Evolutionary conservation across 2,888 invertebrate genomes (phyloP).

Genomic region (Isotomurus palustris): DNA sequence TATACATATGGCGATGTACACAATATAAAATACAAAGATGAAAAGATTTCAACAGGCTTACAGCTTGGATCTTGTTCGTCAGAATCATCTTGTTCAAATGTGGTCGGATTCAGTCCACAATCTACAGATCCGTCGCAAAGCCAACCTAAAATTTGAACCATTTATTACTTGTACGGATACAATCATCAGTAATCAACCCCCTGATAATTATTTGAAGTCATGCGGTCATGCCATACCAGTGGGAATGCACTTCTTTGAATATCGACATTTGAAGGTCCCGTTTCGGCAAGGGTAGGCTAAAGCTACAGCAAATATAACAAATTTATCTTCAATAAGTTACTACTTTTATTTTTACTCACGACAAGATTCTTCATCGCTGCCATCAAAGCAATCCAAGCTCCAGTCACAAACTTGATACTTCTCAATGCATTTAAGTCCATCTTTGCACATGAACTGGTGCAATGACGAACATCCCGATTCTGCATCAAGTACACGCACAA

Average conservation of each 20-base stretch:
- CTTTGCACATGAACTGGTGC: constrained; percentile 58
- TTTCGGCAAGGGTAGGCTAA: constrained; percentile 47
- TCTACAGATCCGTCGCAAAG: constrained; percentile 72
- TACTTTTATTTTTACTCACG: constrained; percentile 49
- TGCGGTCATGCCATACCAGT: constrained; percentile 52
- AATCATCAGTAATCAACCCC: too few relatives aligned
- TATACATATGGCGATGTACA: too few relatives aligned
- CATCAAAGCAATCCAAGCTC: constrained; percentile 60
- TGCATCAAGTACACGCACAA: too few relatives aligned
- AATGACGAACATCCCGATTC: too few relatives aligned
- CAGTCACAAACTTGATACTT: constrained; percentile 62
- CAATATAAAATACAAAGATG: too few relatives aligned
- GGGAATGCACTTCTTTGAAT: constrained; percentile 68
- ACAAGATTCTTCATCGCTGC: constrained; percentile 61
- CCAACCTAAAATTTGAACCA: too few relatives aligned
- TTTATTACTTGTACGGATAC: too few relatives aligned
- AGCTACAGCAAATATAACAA: background rate
- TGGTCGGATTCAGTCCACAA: constrained; percentile 60
- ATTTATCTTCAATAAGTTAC: background rate
- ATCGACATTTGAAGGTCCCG: constrained; percentile 63
- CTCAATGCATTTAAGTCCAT: constrained; percentile 60
- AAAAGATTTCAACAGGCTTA: constrained; percentile 49
- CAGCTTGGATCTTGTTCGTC: constrained; percentile 66
- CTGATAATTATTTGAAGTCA: too few relatives aligned
- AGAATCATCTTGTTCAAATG: constrained; percentile 55